Conservation (phyloP, 2,888 invertebrate species). For the Eudasyphora cyanicolor region DNA sequence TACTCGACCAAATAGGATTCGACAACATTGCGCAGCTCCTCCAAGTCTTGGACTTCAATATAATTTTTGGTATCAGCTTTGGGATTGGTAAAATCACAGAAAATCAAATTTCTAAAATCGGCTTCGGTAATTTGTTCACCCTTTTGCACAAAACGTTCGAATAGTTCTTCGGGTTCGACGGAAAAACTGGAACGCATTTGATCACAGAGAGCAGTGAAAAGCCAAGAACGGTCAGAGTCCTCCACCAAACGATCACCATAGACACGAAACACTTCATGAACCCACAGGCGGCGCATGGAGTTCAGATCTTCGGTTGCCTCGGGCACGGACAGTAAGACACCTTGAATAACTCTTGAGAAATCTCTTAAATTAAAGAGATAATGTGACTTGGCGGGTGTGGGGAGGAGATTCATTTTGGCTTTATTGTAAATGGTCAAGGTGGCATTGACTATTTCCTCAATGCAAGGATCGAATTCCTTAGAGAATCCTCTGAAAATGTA, state of each 20-base stretch:
- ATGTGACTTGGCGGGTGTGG: conserved; percentile 96
- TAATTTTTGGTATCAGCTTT: conserved; percentile 94
- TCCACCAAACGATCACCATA: conserved; percentile 96
- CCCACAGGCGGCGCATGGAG: conserved; percentile 95
- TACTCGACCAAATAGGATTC: conserved; percentile 94
- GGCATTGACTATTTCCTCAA: conserved; percentile 92
- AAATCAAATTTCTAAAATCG: conserved; percentile 92
- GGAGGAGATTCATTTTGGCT: conserved; percentile 90
- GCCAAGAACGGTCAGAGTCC: conserved; percentile 90
- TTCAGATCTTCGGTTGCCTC: conserved; percentile 92
- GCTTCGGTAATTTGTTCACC: conserved; percentile 84
- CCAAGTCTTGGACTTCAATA: conserved; percentile 92
- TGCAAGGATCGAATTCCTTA: conserved; percentile 95
- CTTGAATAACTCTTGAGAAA: conserved; percentile 95
- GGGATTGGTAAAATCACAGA: conserved; percentile 97
- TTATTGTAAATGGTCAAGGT: conserved; percentile 93
- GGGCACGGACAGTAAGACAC: conserved; percentile 94
- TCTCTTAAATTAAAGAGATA: conserved; percentile 97
- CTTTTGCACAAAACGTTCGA: conserved; percentile 83
- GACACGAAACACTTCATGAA: conserved; percentile 95
- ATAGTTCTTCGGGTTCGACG: conserved; percentile 86
- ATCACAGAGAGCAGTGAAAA: conserved; percentile 85
- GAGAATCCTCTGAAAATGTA: conserved; percentile 90
- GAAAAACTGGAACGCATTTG: conserved; percentile 84
- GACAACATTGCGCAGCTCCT: conserved; percentile 89